Conservation (phyloP, 2,888 invertebrate species). For the Augiades crinisus region DNA sequence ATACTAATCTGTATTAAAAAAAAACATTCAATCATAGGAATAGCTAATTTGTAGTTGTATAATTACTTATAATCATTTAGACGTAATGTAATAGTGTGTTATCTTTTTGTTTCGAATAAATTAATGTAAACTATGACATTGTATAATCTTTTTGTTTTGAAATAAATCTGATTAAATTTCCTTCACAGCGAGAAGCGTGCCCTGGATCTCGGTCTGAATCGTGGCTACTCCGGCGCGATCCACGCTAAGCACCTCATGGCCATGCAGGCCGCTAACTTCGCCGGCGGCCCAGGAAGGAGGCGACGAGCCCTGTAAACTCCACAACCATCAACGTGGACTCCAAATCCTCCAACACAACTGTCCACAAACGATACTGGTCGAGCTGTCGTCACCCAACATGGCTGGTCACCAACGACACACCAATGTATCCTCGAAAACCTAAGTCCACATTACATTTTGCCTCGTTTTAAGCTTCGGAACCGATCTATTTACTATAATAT, state of each 20-base stretch:
- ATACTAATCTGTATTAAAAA: too few relatives aligned
- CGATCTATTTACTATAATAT: constrained; percentile 14
- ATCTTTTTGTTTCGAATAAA: too few relatives aligned
- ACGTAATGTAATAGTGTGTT: too few relatives aligned
- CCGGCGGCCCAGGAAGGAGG: constrained; percentile 94
- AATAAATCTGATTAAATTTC: background rate
- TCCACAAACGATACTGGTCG: constrained; percentile 13
- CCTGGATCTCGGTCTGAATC: constrained; percentile 92
- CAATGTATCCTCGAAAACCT: constrained; percentile 4
- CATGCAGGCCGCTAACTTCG: constrained; percentile 93
- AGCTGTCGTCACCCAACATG: background rate
- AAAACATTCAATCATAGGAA: too few relatives aligned
- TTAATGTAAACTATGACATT: too few relatives aligned
- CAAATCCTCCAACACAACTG: background rate
- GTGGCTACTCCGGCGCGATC: constrained; percentile 94
- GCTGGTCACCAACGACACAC: constrained; percentile 10
- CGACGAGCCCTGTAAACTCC: constrained; percentile 74
- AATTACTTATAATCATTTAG: too few relatives aligned
- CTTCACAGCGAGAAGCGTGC: constrained; percentile 90
- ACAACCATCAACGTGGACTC: constrained; percentile 6
- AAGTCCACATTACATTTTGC: constrained; percentile 16
- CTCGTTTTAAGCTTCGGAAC: constrained; percentile 18
- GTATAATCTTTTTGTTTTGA: too few relatives aligned
- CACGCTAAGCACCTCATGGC: constrained; percentile 96
- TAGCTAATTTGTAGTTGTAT: too few relatives aligned